A percentile compares a stretch with the other conserved stretches of the same genome.
Conservation (phyloP, 2,888 invertebrate genomes). For the Ectemnius continuus region DNA sequence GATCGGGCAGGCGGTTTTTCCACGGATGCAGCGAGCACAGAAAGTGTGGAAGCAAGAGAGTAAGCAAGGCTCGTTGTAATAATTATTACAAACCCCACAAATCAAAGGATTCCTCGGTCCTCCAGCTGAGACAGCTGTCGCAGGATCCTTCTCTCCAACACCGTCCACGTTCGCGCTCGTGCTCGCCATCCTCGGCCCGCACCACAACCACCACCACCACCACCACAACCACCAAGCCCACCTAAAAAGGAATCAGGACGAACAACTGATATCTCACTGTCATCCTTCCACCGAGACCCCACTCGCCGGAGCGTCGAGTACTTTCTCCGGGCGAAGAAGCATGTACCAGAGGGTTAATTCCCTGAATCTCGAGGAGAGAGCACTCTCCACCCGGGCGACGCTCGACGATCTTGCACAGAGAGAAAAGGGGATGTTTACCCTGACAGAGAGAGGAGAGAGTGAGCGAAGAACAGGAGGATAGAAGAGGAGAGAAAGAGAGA, state of each 20-base stretch:
- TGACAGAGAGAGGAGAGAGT: constrained; percentile 13
- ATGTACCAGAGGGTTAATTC: constrained; percentile 4
- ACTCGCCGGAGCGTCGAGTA: not conserved
- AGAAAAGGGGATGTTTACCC: constrained; percentile 52
- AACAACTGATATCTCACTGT: constrained; percentile 18
- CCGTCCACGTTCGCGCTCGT: constrained; percentile 67
- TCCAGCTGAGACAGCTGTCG: constrained; percentile 62
- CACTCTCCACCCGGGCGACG: no score
- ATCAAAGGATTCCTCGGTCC: constrained; percentile 81
- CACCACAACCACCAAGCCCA: constrained; percentile 34
- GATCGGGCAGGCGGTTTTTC: constrained; percentile 83
- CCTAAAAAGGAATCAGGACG: constrained; percentile 36
- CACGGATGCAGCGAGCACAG: constrained; percentile 83
- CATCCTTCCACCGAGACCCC: constrained; percentile 11
- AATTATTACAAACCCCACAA: constrained; percentile 84
- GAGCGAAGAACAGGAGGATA: no score
- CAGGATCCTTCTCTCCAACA: constrained; percentile 66
- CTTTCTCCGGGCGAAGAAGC: not conserved
- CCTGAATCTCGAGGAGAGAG: no score
- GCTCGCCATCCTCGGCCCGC: constrained; percentile 67
- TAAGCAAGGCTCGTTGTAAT: constrained; percentile 84
- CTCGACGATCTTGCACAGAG: not conserved
- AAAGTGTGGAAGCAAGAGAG: constrained; percentile 86
- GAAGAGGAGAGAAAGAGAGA: not conserved
- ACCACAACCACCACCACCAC: no score